phyloP scores from a whole-genome alignment of 2,888 invertebrate species.

The Sepioteuthis lessoniana region DNA sequence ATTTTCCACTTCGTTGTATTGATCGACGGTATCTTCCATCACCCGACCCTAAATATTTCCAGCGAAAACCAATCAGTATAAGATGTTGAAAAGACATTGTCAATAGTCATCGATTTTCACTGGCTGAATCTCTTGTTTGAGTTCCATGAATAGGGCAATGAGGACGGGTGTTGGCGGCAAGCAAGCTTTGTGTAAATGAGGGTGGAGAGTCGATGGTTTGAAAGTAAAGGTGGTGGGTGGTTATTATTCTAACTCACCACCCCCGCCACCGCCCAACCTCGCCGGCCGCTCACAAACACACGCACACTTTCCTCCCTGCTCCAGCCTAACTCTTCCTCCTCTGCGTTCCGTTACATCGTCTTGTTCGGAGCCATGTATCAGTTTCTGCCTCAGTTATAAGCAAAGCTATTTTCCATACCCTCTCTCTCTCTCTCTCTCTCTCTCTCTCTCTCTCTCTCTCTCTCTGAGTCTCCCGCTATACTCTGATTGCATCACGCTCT shows the following conservation, averaged over 20 bases:
- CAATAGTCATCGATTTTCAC: not conserved
- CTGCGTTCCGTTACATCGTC: not conserved
- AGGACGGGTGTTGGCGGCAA: not conserved
- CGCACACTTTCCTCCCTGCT: no score
- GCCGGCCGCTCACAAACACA: not conserved
- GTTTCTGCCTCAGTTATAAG: not conserved
- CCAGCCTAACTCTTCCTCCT: not conserved
- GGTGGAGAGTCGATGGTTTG: not conserved
- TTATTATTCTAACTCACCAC: not conserved
- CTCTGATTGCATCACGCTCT: not conserved
- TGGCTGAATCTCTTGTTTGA: not conserved
- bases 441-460: not conserved
- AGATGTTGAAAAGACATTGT: slow-evolving; percentile 9
- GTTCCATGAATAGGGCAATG: not conserved
- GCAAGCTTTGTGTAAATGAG: not conserved
- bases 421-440: not conserved
- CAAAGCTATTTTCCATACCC: not conserved
- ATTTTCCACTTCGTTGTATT: not conserved
- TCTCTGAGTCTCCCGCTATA: not conserved
- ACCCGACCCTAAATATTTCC: not conserved
- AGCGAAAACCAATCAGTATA: slow-evolving; percentile 3
- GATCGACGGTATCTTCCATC: not conserved
- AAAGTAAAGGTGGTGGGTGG: not conserved
- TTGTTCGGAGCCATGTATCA: not conserved
- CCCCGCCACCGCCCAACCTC: not conserved